Base-by-base conservation (phyloP, 2,888 invertebrate species). In the Panopea generosa region DNA sequence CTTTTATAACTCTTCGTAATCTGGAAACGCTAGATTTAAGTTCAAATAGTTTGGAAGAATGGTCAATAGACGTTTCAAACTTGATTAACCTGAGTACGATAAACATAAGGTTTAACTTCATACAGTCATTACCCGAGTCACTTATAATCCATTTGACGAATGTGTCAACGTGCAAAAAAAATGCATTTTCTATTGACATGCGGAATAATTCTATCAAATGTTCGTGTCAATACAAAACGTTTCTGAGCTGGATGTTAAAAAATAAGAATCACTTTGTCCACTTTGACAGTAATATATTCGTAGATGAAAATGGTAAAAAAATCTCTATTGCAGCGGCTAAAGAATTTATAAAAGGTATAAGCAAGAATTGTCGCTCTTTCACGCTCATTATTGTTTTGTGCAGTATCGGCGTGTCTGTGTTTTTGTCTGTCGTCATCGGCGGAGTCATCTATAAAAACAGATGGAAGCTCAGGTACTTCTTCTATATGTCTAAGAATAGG, bases 391-490 rank as follows among this genome's bases (percentile, higher is more conserved):
- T 65, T 2, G 33, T 56, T 20, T 29, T 47, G 1, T 65, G 45
- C 22, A 20, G 40, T 22, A 43, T 56, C 1, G 26, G 29, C n/a
- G 16, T 65, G 4, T 29, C 65, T 3, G n/a, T 65, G 9, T 61
- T 61, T 24, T 11, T 70, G 9, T 43, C 52, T 20, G 22, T 82
- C 9, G 9, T 72, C 7, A 47, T 69, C 6, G 66, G 59, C 1
- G 76, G 65, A 3, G 24, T 83, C 1, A 9, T 73, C 1, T 75
- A 79, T 49, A 73, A 65, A 20, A 67, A 75, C 47, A 43, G 78
- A 3, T 82, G 82, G 80, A 68, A 82, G 43, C 56, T 84, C 1
- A 49, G 84, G 20, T 84, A 77, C 45, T 33, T 72, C 6, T 68
- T 65, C 27, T 78, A 76, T 49, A 68, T 73, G 72, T 52, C 70